Conservation (phyloP, 2,113 vertebrate species). For the Dendrocopos noguchii region DNA sequence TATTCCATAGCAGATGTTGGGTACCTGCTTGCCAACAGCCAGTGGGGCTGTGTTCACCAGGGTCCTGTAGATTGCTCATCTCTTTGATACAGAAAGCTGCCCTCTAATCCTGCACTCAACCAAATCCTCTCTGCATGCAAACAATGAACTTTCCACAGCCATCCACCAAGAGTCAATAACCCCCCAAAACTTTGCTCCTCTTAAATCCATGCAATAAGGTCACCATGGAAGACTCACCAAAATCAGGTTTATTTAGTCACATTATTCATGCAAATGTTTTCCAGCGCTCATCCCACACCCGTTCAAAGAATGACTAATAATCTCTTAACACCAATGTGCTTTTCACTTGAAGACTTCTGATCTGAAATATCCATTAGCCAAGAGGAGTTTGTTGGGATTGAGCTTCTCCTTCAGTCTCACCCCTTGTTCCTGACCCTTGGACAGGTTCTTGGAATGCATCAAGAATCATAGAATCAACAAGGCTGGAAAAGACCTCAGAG, state of each 20-base stretch:
- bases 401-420: neutral
- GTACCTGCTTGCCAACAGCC: neutral
- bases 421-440: neutral
- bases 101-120: neutral
- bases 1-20: neutral
- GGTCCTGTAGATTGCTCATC: neutral
- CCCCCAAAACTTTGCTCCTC: neutral
- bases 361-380: neutral
- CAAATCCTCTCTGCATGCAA: neutral
- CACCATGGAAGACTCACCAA: neutral
- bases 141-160: neutral
- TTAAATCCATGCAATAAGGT: neutral
- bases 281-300: conserved; percentile 13
- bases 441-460: neutral
- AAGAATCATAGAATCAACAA: neutral
- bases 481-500: no score
- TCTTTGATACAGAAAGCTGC: neutral
- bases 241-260: neutral
- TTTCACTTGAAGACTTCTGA: neutral
- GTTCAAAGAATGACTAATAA: conserved; percentile 44
- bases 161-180: neutral
- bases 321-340: conserved; percentile 6
- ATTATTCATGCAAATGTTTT: conserved; percentile 25
- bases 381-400: neutral
- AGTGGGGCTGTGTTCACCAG: neutral